Base-by-base conservation (phyloP, 2,113 vertebrate genomes). In the Tenebrosternarchus preto region DNA sequence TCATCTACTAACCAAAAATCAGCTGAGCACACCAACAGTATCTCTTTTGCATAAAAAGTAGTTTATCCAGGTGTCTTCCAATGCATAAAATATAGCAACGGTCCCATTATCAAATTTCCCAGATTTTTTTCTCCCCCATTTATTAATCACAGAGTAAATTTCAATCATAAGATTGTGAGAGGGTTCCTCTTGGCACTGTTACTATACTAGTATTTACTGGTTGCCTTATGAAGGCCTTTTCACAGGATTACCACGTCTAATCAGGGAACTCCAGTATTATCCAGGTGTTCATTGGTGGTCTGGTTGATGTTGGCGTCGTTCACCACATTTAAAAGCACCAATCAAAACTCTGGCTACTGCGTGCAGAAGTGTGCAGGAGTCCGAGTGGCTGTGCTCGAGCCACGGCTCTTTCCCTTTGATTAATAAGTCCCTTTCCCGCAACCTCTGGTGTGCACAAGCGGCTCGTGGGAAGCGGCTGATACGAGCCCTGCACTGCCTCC, bases 341-440 rank as follows among this genome's bases (percentile, higher is more conserved):
- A 20, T 66, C 29, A 66, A 33, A 19, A 33, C 63, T 72, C 67
- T 50, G 72, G 57, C 70, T 36, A 60, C 70, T 61, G 24, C 16
- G 55, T 31, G 50, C 31, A 73, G 68, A 56, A 59, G 39, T 29
- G 24, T 36, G 67, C 31, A 29, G 70, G 60, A 46, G 64, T 60
- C 59, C 20, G 43, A 64, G 39, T 43, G 39, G 24, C 5, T 27
- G 36, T 46, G 19, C 31, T 16, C 12, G 36, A 27, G 57, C 50
- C 6, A 46, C 39, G 59, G 46, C n/a, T 17, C 11, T 68, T 50
- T 74, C 78, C 78, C 79, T 57, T 72, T 69, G 33, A 66, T 20
- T 72, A 39, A 36, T 66, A 31, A 31, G 56, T 53, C 64, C 70
- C 68, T 70, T 64, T 73, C 56, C 46, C 63, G n/a, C 57, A 22